Percentiles rank a stretch among this genome's conserved stretches.
Conservation (phyloP, 2,797 vertebrate genomes). For the Darevskia mixta region DNA sequence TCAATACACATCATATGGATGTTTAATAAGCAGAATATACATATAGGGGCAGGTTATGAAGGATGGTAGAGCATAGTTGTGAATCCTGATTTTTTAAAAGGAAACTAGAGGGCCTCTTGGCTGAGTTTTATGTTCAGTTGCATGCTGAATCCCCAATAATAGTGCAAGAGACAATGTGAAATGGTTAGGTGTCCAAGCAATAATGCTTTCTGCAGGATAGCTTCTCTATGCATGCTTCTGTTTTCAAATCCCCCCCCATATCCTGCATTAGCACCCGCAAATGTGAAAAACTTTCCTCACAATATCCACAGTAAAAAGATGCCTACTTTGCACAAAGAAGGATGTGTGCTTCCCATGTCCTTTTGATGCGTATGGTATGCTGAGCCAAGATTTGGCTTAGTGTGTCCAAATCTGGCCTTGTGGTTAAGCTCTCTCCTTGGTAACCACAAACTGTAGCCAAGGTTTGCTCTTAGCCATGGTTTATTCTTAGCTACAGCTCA, state of each 20-base stretch:
- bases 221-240: not conserved
- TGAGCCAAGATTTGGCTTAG: too few species aligned
- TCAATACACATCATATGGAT: not conserved
- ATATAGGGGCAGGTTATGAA: not conserved
- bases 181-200: not conserved
- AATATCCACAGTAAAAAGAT: not conserved
- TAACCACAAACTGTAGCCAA: too few species aligned
- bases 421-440: too few species aligned
- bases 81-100: not conserved
- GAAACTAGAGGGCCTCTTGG: not conserved
- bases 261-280: not conserved
- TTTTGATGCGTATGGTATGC: too few species aligned
- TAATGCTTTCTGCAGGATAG: not conserved
- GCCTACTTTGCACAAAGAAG: not conserved
- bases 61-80: not conserved
- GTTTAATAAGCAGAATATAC: not conserved
- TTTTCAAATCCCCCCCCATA: not conserved
- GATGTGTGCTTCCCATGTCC: not conserved
- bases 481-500: too few species aligned
- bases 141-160: not conserved
- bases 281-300: not conserved
- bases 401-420: too few species aligned
- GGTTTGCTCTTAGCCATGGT: too few species aligned
- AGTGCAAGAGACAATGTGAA: not conserved
- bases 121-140: not conserved